Conservation (phyloP, 2,113 vertebrate genomes). For the Coptodon rendalli region DNA sequence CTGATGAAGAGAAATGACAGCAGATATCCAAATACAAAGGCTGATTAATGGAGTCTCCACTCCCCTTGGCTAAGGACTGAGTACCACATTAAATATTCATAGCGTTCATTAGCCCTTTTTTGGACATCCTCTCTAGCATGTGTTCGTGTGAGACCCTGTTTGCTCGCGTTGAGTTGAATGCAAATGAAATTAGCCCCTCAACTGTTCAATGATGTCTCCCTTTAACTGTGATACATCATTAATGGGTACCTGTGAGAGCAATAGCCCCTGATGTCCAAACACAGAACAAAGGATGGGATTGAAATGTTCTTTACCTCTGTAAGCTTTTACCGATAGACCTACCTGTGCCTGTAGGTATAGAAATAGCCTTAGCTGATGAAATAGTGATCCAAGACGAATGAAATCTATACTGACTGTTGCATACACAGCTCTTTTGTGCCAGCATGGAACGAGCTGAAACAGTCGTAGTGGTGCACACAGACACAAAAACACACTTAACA, state of each 20-base stretch:
- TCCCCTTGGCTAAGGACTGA: neutral
- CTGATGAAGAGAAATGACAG: neutral
- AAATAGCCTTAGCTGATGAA: neutral
- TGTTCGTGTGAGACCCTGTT: neutral
- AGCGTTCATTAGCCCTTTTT: neutral
- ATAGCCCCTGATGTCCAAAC: neutral
- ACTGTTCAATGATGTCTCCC: neutral
- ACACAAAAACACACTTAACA: neutral
- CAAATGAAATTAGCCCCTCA: neutral
- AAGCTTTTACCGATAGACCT: neutral
- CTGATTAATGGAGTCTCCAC: neutral
- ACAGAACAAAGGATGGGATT: neutral
- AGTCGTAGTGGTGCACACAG: neutral
- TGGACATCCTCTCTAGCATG: neutral
- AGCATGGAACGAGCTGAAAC: slow-evolving; percentile 10
- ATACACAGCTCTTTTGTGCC: neutral
- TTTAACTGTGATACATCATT: neutral
- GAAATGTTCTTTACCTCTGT: neutral
- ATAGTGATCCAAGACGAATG: neutral
- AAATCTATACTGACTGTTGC: neutral
- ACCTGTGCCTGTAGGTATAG: neutral
- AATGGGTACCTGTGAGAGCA: neutral
- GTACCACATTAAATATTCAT: slow-evolving; percentile 6
- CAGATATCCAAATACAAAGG: neutral
- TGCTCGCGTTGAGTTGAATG: neutral